A percentile compares a stretch with the other conserved stretches of the same genome.
Evolutionary conservation across 2,797 vertebrate species (phyloP).

Genomic region (Benthosema pterotum): DNA sequence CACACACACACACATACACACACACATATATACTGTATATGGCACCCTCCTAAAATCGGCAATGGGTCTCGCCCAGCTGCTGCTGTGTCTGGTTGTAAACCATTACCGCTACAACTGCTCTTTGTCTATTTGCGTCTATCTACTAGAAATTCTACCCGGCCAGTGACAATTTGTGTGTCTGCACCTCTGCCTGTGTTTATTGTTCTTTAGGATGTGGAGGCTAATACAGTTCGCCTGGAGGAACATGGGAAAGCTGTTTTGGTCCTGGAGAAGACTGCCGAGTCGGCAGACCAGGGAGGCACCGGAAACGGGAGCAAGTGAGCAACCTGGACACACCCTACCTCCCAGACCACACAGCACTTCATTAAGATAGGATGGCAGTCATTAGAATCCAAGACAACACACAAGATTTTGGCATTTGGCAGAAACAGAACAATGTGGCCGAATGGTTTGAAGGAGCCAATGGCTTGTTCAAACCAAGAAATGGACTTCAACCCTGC

Average conservation of each 20-base stretch:
- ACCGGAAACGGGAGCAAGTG: conserved; percentile 79
- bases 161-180: neutral
- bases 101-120: neutral
- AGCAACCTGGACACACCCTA: conserved; percentile 35
- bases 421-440: conserved; percentile 5
- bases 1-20: too few species aligned
- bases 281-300: conserved; percentile 67
- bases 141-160: neutral
- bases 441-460: too few species aligned
- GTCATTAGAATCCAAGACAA: conserved; percentile 6
- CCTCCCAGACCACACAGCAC: conserved; percentile 15
- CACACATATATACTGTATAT: too few species aligned
- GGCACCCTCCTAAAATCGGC: too few species aligned
- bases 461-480: conserved; percentile 9
- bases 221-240: conserved; percentile 94
- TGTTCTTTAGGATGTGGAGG: conserved; percentile 89
- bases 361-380: conserved; percentile 12
- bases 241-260: conserved; percentile 95
- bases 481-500: conserved; percentile 41
- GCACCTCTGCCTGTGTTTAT: conserved; percentile 2
- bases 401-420: conserved; percentile 4
- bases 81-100: neutral
- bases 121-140: neutral
- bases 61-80: neutral
- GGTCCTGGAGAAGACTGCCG: conserved; percentile 88